These are phyloP conservation scores for Spilarctia lutea DNA, from an alignment of 2,888 invertebrate species.

Conservation along the genomic window DNA sequence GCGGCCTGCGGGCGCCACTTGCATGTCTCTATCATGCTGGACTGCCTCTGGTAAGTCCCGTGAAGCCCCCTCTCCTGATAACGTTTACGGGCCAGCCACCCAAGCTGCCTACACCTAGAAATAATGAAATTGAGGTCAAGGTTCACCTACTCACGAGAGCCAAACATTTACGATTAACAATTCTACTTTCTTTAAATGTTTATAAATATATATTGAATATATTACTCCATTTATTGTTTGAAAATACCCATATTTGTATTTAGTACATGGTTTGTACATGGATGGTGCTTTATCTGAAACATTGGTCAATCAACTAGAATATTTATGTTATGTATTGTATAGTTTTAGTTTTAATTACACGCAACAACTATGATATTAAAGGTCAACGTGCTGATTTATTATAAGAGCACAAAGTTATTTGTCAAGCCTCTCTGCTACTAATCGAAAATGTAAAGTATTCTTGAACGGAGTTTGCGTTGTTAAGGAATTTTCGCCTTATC, in stretches of 20 bases:
- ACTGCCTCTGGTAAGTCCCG: conserved; percentile 80
- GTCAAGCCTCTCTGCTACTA: background rate
- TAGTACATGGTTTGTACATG: background rate
- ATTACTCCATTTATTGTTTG: background rate
- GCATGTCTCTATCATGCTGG: conserved; percentile 76
- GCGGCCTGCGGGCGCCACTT: conserved; percentile 63
- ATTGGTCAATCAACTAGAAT: background rate
- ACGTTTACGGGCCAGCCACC: background rate
- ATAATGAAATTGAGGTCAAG: background rate
- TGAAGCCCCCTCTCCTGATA: background rate
- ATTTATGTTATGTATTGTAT: background rate
- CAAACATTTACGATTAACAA: background rate
- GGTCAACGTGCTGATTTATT: background rate
- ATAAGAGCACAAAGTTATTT: background rate
- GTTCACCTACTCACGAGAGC: background rate
- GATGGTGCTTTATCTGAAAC: background rate
- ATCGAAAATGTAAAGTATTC: background rate
- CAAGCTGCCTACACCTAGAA: background rate
- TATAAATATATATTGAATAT: background rate
- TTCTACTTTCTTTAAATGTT: background rate
- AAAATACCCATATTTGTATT: background rate
- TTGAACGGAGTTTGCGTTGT: background rate
- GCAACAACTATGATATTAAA: background rate
- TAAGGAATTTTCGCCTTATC: background rate
- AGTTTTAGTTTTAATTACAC: background rate